Conservation (phyloP, 2,797 vertebrate species). For the Clarias platycephalus region DNA sequence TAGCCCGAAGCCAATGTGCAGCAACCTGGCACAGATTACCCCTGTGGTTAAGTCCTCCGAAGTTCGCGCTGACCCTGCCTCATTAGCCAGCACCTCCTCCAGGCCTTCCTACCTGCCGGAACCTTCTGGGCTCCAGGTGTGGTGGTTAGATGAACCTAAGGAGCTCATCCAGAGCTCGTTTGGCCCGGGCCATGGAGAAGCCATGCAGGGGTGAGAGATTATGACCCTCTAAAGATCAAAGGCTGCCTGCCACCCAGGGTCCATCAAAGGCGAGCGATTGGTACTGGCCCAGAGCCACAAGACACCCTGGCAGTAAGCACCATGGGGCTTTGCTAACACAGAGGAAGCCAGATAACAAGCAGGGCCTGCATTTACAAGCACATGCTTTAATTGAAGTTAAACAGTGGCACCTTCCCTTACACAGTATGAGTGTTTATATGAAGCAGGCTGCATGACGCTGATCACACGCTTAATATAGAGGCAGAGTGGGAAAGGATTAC, state of each 20-base stretch:
- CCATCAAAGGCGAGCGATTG: slow-evolving; percentile 78
- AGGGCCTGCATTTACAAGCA: slow-evolving; percentile 69
- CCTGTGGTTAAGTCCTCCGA: slow-evolving; percentile 36
- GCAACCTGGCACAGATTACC: slow-evolving; percentile 36
- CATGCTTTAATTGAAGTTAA: slow-evolving; percentile 76
- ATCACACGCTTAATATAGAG: slow-evolving; percentile 76
- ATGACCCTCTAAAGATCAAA: slow-evolving; percentile 84
- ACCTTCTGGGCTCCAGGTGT: slow-evolving; percentile 72
- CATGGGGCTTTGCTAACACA: slow-evolving; percentile 66
- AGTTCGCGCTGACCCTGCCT: slow-evolving; percentile 43
- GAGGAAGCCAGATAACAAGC: slow-evolving; percentile 71
- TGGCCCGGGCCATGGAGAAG: slow-evolving; percentile 51
- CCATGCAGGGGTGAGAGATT: slow-evolving; percentile 71
- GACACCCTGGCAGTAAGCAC: slow-evolving; percentile 41
- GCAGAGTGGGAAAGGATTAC: slow-evolving; percentile 72
- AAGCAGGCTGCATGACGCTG: slow-evolving; percentile 70
- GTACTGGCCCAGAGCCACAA: slow-evolving; percentile 63
- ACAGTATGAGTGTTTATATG: slow-evolving; percentile 55
- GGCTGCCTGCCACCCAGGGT: slow-evolving; percentile 64
- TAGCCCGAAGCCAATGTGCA: slow-evolving; percentile 37
- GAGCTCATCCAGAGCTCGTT: slow-evolving; percentile 67
- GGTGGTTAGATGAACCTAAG: slow-evolving; percentile 71
- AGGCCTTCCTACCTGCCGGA: slow-evolving; percentile 67
- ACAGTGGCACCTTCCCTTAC: slow-evolving; percentile 67
- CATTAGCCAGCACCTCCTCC: slow-evolving; percentile 48